Base-by-base conservation (phyloP, 2,113 vertebrate genomes). In the Pseudopodoces humilis region DNA sequence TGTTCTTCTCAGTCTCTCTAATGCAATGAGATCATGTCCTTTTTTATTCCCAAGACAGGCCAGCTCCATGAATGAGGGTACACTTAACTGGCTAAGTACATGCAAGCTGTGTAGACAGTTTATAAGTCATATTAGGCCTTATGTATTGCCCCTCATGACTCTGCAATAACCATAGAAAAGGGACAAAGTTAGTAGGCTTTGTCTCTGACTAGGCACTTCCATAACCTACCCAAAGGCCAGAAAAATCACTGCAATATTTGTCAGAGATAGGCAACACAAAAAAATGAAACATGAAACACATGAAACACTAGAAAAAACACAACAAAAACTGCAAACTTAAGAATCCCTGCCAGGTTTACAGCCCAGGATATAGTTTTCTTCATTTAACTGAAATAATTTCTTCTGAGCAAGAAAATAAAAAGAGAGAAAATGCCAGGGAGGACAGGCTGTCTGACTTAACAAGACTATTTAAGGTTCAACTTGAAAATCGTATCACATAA, bases 1-100 rank as follows among this genome's bases (percentile, higher is more conserved):
- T n/a, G 3, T 3, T 84, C 2, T 76, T 92, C 18, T 15, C 24
- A 0, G 9, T 43, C 7, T 47, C 13, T 56, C 19, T 69, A 72
- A 53, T 0, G 2, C 6, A 50, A 20, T 15, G 5, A 58, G 6
- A n/a, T 25, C 9, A 3, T 7, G 2, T 13, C 10, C 3, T 62
- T 65, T 76, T 49, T 56, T 31, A 15, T 62, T 11, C 5, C 25
- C 75, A 49, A 46, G 62, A 52, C 10, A 15, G 14, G 4, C 11
- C 10, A 80, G 6, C 10, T 20, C 25, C 24, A 35, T 35, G 18
- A 77, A 53, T 6, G 17, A 94, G 12, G 4, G 2, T 25, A 53
- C n/a, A 49, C 9, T 35, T 37, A 44, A 83, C 35, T 52, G 7
- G 10, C 4, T 49, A 77, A 81, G 39, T 65, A 70, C 55, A 63